phyloP scores from a whole-genome alignment of 2,797 vertebrate species.

The Trichosurus vulpecula region DNA sequence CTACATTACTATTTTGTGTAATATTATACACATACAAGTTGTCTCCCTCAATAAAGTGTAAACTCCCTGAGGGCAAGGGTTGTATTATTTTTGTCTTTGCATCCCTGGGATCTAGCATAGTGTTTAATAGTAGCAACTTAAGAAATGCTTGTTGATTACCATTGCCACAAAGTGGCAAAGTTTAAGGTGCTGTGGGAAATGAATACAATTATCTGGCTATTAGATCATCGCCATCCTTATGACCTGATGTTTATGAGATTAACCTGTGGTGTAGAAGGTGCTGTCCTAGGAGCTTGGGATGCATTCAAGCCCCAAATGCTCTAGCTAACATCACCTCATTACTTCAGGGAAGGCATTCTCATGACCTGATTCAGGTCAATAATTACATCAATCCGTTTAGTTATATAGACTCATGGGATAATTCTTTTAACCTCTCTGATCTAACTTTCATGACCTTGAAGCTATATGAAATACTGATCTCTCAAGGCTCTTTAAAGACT shows the following conservation, averaged over 20 bases:
- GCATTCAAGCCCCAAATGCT: not conserved
- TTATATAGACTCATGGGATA: not conserved
- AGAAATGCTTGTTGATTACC: not conserved
- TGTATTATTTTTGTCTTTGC: not conserved
- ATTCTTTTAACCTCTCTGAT: constrained; percentile 39
- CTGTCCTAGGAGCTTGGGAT: not conserved
- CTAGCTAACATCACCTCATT: not conserved
- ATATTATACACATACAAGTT: not conserved
- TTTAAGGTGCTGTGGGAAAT: not conserved
- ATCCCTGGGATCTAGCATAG: not conserved
- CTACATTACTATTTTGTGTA: not conserved
- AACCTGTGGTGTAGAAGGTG: constrained; percentile 13
- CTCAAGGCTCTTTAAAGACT: constrained; percentile 34
- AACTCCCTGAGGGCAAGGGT: not conserved
- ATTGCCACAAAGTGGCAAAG: not conserved
- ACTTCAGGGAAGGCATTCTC: not conserved
- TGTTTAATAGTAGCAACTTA: not conserved
- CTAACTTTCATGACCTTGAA: constrained; percentile 30
- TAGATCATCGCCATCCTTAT: not conserved
- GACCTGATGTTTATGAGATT: constrained; percentile 12
- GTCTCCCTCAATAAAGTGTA: not conserved
- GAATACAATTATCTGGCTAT: not conserved
- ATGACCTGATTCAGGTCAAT: not conserved
- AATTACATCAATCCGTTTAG: constrained; percentile 41
- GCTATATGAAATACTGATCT: constrained; percentile 42